Conservation (phyloP, 1,140 invertebrate genomes). For the Archegozetes longisetosus region DNA sequence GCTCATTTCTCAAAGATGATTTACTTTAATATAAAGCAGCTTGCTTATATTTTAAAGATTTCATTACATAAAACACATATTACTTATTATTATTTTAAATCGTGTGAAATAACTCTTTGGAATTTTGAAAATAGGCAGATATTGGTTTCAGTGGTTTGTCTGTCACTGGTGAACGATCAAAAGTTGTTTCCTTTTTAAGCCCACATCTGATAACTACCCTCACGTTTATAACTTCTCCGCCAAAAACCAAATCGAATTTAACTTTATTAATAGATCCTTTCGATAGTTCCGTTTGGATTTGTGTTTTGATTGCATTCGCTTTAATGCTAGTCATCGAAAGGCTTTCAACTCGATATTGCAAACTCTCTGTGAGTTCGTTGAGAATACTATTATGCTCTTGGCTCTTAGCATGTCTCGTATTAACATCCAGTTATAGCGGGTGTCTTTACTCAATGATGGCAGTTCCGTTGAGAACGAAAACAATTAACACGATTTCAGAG, state of each 20-base stretch:
- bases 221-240: conserved; percentile 6
- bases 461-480: conserved; percentile 6
- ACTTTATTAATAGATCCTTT: neutral
- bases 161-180: conserved; percentile 2
- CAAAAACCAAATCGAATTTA: neutral
- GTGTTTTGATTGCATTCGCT: neutral
- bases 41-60: too few species aligned
- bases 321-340: neutral
- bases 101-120: too few species aligned
- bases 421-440: neutral
- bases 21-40: too few species aligned
- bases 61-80: too few species aligned
- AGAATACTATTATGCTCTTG: conserved; percentile 1
- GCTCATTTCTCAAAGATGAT: too few species aligned
- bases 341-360: neutral
- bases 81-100: too few species aligned
- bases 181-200: conserved; percentile 1
- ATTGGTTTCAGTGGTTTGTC: conserved; percentile 1
- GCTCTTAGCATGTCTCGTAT: conserved; percentile 8
- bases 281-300: neutral
- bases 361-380: neutral
- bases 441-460: conserved; percentile 12
- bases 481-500: conserved; percentile 4
- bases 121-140: neutral
- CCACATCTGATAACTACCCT: conserved; percentile 11